Evolutionary conservation across 2,888 invertebrate species (phyloP), one percentile per base, ranked within the genome.

Genomic region (Lochmaea capreae): DNA sequence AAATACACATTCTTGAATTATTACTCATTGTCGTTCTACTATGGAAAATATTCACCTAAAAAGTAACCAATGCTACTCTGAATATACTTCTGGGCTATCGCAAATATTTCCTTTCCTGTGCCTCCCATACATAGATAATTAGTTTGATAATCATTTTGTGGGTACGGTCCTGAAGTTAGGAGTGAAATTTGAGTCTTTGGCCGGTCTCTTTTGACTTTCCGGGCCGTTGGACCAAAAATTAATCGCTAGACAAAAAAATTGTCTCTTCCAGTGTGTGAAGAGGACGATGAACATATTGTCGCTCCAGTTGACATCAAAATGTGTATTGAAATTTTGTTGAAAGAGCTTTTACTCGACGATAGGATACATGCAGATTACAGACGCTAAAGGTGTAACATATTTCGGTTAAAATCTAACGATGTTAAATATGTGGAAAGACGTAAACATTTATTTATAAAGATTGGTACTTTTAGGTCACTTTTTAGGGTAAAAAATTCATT

Each of bases 121-220:
- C 33, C 9, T 39, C 33, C 8, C 8, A 39, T 39, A 39, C 2
- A 39, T 9, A 39, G 8, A 39, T 39, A 39, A 39, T 39, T 39
- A 39, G 33, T 39, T 39, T 39, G 8, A 39, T 39, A 39, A 39
- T 9, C 8, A 46, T 54, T 54, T 54, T 54, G 54, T 11, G n/a
- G 18, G 16, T 43, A 43, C 43, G 43, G 16, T 16, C 16, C 62
- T 63, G 62, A 12, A 9, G 10, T 43, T 76, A 78, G 67, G 49
- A 78, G 72, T 79, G 77, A 80, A 76, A 81, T 77, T 81, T 77
- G 79, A 77, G 70, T 77, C 77, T 78, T 82, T 82, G 75, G 76
- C 81, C 83, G 85, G 83, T 77, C 66, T 67, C 80, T 86, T 87
- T 87, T 87, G 86, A 87, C 87, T 87, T 87, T 87, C 86, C 87